Evolutionary conservation across 2,888 invertebrate genomes (phyloP).

Genomic region (Leistus spinibarbis): DNA sequence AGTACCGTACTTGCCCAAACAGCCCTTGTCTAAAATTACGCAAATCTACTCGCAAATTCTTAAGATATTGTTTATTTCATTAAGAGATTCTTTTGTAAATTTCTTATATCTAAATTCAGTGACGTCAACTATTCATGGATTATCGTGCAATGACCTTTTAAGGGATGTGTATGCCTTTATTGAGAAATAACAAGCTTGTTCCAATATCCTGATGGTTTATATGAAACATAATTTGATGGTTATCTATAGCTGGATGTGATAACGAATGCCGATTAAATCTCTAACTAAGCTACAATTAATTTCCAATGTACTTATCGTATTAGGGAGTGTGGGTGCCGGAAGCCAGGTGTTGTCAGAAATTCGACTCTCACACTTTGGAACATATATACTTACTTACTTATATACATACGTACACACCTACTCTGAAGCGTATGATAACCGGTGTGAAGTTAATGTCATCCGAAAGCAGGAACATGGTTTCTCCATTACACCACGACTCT

Average conservation of each 20-base stretch:
- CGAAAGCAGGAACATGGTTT: slow-evolving; percentile 31
- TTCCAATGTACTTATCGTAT: not conserved
- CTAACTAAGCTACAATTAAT: not conserved
- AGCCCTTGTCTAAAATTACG: no score
- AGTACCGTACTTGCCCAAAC: not conserved
- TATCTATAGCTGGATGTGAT: no score
- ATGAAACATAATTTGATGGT: no score
- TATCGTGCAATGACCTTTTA: no score
- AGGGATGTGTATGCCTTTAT: no score
- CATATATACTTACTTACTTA: not conserved
- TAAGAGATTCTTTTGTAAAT: no score
- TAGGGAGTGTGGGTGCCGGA: not conserved
- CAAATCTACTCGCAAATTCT: no score
- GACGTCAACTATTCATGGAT: no score
- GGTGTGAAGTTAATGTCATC: slow-evolving; percentile 22
- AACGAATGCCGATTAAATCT: not conserved
- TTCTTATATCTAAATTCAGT: no score
- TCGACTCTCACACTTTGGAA: not conserved
- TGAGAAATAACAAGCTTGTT: no score
- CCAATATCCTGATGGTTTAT: no score
- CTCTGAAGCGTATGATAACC: slow-evolving; percentile 17
- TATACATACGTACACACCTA: not conserved
- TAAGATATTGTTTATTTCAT: no score
- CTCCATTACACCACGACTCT: slow-evolving; percentile 20
- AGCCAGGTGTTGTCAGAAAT: not conserved